A percentile compares a stretch with the other conserved stretches of the same genome.
phyloP scores from a whole-genome alignment of 2,113 vertebrate genomes.

The Campylomormyrus tamandua region DNA sequence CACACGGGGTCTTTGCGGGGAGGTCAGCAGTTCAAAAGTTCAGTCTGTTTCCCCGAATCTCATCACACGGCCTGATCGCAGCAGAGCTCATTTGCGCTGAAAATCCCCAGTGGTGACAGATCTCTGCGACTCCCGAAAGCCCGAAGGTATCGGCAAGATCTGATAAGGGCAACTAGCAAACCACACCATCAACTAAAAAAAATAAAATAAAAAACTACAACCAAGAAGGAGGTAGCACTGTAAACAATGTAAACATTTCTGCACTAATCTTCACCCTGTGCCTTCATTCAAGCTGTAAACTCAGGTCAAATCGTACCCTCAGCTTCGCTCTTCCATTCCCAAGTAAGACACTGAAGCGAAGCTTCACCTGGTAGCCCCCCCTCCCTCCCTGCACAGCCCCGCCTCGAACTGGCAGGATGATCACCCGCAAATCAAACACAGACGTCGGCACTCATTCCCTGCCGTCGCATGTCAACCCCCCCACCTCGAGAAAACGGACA shows the following conservation, averaged over 20 bases:
- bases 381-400: not conserved
- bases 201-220: not conserved
- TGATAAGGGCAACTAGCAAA: not conserved
- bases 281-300: not conserved
- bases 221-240: not conserved
- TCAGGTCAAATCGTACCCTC: not conserved
- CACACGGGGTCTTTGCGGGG: not conserved
- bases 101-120: not conserved
- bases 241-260: not conserved
- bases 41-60: not conserved
- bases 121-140: not conserved
- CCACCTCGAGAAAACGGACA: not conserved
- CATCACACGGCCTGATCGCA: not conserved
- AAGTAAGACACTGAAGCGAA: not conserved
- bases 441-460: not conserved
- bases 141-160: not conserved
- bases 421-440: not conserved
- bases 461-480: not conserved
- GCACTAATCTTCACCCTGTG: not conserved
- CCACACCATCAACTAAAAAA: not conserved
- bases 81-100: not conserved
- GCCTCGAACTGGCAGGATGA: not conserved
- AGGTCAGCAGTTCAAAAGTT: not conserved
- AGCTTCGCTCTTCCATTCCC: not conserved
- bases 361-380: not conserved